Percentiles rank a stretch among this genome's conserved stretches.
phyloP scores from a whole-genome alignment of 2,797 vertebrate genomes.

The Typhlichthys subterraneus region DNA sequence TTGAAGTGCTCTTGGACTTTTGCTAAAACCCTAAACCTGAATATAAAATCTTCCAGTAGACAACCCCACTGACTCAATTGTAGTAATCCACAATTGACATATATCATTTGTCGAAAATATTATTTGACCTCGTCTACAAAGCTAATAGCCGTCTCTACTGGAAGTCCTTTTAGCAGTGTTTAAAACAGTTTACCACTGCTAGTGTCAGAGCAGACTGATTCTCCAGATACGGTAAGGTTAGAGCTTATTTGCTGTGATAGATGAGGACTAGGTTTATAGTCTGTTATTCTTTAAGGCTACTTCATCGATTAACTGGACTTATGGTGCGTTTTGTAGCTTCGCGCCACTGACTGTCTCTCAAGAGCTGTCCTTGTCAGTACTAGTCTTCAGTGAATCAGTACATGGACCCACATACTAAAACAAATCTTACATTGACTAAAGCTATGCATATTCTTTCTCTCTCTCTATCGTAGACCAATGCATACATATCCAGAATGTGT shows the following conservation, averaged over 20 bases:
- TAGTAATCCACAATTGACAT: too few species aligned
- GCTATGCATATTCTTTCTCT: too few species aligned
- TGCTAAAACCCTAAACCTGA: too few species aligned
- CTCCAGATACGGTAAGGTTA: constrained; percentile 42
- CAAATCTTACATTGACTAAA: constrained; percentile 23
- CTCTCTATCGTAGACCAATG: not conserved
- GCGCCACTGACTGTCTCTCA: constrained; percentile 39
- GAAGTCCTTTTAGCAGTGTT: not conserved
- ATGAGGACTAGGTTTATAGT: constrained; percentile 40
- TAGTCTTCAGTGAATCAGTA: constrained; percentile 19
- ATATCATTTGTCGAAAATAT: constrained; percentile 1
- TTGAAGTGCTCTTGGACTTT: too few species aligned
- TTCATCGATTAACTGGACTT: constrained; percentile 31
- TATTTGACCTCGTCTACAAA: not conserved
- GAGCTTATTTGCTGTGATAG: constrained; percentile 46
- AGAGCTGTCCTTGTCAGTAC: constrained; percentile 41
- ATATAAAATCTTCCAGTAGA: too few species aligned
- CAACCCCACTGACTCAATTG: too few species aligned
- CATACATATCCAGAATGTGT: not conserved
- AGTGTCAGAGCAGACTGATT: constrained; percentile 31
- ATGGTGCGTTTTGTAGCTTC: constrained; percentile 26
- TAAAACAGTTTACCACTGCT: constrained; percentile 16
- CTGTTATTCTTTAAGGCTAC: constrained; percentile 39
- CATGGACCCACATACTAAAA: not conserved
- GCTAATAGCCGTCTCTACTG: not conserved